phyloP scores from a whole-genome alignment of 1,140 invertebrate species.

The Drosophila busckii region DNA sequence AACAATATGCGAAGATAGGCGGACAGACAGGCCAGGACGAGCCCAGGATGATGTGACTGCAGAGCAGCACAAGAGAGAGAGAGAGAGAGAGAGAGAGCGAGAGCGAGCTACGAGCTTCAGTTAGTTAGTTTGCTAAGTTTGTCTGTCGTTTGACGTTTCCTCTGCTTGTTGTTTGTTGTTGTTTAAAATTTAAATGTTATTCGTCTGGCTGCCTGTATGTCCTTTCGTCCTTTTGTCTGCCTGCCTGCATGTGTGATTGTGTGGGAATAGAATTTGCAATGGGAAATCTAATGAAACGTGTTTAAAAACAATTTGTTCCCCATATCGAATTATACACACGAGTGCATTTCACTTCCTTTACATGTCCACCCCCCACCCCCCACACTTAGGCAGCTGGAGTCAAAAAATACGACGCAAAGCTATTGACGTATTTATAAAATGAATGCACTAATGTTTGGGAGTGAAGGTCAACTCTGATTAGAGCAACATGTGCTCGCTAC shows the following conservation, averaged over 20 bases:
- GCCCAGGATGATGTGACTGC: too few relatives aligned
- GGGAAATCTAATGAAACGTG: slow-evolving; percentile 71
- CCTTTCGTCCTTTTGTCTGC: too few relatives aligned
- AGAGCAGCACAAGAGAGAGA: neutral
- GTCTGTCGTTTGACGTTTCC: neutral
- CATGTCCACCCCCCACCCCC: neutral
- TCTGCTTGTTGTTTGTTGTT: slow-evolving; percentile 17
- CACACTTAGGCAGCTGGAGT: too few relatives aligned
- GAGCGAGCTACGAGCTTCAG: slow-evolving; percentile 26
- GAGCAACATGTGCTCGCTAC: neutral
- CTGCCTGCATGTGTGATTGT: slow-evolving; percentile 31
- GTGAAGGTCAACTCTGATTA: neutral
- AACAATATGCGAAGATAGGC: slow-evolving; percentile 46
- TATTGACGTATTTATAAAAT: neutral
- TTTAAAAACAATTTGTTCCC: slow-evolving; percentile 73
- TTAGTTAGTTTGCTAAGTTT: slow-evolving; percentile 4
- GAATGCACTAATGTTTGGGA: neutral
- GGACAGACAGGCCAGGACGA: neutral
- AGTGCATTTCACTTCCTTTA: slow-evolving; percentile 53
- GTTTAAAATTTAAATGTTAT: slow-evolving; percentile 44
- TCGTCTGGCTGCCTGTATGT: slow-evolving; percentile 4
- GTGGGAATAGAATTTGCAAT: slow-evolving; percentile 33
- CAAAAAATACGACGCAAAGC: too few relatives aligned
- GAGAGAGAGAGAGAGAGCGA: neutral
- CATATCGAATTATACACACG: slow-evolving; percentile 72